phyloP scores from a whole-genome alignment of 1,140 invertebrate genomes.

The Yoshiicerus persimilis region DNA sequence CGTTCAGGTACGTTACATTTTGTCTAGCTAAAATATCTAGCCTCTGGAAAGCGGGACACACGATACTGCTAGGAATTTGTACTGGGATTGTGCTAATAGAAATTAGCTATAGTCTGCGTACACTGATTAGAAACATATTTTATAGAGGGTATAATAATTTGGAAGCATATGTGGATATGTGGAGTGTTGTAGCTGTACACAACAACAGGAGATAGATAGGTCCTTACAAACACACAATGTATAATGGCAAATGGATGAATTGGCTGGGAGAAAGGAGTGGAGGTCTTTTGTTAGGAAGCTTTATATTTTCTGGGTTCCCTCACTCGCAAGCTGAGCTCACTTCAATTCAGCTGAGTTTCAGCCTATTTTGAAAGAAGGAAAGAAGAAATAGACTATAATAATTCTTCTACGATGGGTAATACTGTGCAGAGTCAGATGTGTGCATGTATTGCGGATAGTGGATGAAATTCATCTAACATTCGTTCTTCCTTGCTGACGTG shows the following conservation, averaged over 20 bases:
- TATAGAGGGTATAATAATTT: no score
- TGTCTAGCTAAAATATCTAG: not conserved
- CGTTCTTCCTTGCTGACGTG: constrained; percentile 18
- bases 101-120: no score
- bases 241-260: not conserved
- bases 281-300: not conserved
- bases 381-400: not conserved
- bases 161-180: not conserved
- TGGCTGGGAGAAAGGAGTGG: not conserved
- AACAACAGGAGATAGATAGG: not conserved
- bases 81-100: no score
- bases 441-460: not conserved
- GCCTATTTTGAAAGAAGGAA: not conserved
- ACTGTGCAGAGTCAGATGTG: not conserved
- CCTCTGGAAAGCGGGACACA: no score
- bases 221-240: not conserved
- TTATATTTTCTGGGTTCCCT: not conserved
- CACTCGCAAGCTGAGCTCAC: not conserved
- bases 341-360: not conserved
- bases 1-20: not conserved
- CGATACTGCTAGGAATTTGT: no score
- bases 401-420: not conserved
- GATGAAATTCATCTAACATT: constrained; percentile 7
- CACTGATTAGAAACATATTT: no score
- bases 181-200: not conserved